phyloP scores from a whole-genome alignment of 2,113 vertebrate genomes.

The Thalassoma bifasciatum region DNA sequence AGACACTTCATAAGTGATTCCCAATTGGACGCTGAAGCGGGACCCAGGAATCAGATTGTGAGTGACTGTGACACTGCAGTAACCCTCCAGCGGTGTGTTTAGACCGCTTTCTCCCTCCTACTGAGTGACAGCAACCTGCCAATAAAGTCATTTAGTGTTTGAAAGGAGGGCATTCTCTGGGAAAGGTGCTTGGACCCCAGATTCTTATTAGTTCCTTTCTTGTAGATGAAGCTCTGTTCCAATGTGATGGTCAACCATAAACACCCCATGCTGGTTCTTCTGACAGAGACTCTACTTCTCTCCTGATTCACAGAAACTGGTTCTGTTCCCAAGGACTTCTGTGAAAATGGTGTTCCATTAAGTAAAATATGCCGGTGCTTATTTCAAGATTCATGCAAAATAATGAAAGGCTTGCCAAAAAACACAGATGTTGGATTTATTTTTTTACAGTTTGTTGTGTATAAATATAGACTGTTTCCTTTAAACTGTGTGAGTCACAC shows the following conservation, averaged over 20 bases:
- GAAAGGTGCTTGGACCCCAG: constrained; percentile 8
- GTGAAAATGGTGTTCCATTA: background rate
- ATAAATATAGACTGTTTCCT: constrained; percentile 3
- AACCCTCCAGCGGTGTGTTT: constrained; percentile 52
- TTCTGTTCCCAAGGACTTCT: constrained; percentile 9
- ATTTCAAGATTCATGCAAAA: background rate
- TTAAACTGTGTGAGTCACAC: background rate
- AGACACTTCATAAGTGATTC: constrained; percentile 73
- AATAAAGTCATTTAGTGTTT: constrained; percentile 58
- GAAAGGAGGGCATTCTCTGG: constrained; percentile 37
- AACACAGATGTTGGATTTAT: background rate
- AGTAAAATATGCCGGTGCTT: background rate
- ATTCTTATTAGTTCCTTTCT: constrained; percentile 48
- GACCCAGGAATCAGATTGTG: constrained; percentile 66
- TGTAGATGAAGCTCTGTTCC: constrained; percentile 46
- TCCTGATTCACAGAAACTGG: constrained; percentile 24
- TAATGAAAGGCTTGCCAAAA: background rate
- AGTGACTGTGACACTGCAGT: constrained; percentile 59
- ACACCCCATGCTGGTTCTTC: constrained; percentile 11
- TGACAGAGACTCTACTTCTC: constrained; percentile 8
- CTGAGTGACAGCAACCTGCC: constrained; percentile 62
- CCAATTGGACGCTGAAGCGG: constrained; percentile 65
- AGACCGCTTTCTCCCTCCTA: constrained; percentile 25
- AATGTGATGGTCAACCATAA: constrained; percentile 60
- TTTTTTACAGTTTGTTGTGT: background rate